Base-by-base conservation (phyloP, 1,140 invertebrate species). In the Pantala flavescens region DNA sequence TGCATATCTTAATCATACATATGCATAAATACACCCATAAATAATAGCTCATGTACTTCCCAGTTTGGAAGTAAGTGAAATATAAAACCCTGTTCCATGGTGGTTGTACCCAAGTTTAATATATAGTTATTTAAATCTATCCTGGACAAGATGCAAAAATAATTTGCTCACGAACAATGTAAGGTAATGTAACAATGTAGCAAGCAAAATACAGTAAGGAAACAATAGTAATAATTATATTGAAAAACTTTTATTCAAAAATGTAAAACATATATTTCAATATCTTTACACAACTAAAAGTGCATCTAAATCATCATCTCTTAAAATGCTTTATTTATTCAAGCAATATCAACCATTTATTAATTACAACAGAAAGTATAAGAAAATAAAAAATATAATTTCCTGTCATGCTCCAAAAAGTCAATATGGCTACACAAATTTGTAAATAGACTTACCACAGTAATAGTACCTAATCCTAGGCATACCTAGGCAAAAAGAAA, bases 381-480 rank as follows among this genome's bases (percentile, higher is more conserved):
- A 76, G 79, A 77, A 43, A 78, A 80, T 78, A 78, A 80, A 81
- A 79, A 80, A 24, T 49, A 76, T 73, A 24, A 75, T 63, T 36
- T 42, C 23, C 21, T 71, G 23, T 73, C 42, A 72, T 24, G 36
- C n/a, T 23, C 49, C 42, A 73, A 43, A 72, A 16, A 43, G 43
- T 43, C 24, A 72, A 70, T 14, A 71, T 75, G 49, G 10, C 71
- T 63, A 71, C 24, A 43, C 49, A 63, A 49, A 73, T 23, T 70
- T 70, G n/a, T 71, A 24, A 36, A 28, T 19, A 36, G 28, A 87
- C 87, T 88, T 87, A 88, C 87, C 87, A 82, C 85, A 87, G 80
- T 87, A 87, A 84, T 88, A 88, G 83, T 88, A 88, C 82, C 84
- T 88, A 82, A 88, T 88, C 87, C 87, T 86, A 82, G 87, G 87